Percentiles rank a stretch among this genome's conserved stretches.
Evolutionary conservation across 2,888 invertebrate genomes (phyloP).

Genomic region (Calliscelio sp.): DNA sequence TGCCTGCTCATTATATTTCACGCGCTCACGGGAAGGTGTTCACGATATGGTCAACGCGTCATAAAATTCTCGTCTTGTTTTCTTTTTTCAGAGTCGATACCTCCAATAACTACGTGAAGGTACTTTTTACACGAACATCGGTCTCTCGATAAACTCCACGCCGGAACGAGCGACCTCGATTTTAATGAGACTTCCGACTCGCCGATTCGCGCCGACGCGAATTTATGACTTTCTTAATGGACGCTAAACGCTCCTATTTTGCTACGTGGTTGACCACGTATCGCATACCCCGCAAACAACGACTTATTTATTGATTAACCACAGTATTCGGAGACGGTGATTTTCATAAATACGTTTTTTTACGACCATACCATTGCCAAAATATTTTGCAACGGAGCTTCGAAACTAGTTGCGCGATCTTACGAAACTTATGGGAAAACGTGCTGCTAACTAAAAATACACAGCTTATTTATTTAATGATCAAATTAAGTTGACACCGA

Average conservation of each 20-base stretch:
- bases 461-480: too few species aligned
- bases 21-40: conserved; percentile 44
- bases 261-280: conserved; percentile 54
- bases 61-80: conserved; percentile 20
- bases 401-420: background rate
- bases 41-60: conserved; percentile 51
- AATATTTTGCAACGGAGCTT: background rate
- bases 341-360: conserved; percentile 28
- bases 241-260: conserved; percentile 67
- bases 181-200: conserved; percentile 70
- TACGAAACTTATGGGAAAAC: background rate
- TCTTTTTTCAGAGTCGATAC: conserved; percentile 33
- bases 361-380: conserved; percentile 11
- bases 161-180: conserved; percentile 67
- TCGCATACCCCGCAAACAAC: conserved; percentile 55
- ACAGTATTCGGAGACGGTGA: conserved; percentile 8
- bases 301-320: conserved; percentile 59
- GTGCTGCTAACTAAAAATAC: background rate
- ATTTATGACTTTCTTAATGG: conserved; percentile 70
- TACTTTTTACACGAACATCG: conserved; percentile 57
- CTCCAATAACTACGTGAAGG: conserved; percentile 55
- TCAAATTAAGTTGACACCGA: too few species aligned
- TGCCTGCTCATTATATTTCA: conserved; percentile 48
- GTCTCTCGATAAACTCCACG: conserved; percentile 56
- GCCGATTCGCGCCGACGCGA: conserved; percentile 62